Evolutionary conservation across 2,888 invertebrate genomes (phyloP), one percentile per base, ranked within the genome.

Genomic region (Aleiodes alternator): DNA sequence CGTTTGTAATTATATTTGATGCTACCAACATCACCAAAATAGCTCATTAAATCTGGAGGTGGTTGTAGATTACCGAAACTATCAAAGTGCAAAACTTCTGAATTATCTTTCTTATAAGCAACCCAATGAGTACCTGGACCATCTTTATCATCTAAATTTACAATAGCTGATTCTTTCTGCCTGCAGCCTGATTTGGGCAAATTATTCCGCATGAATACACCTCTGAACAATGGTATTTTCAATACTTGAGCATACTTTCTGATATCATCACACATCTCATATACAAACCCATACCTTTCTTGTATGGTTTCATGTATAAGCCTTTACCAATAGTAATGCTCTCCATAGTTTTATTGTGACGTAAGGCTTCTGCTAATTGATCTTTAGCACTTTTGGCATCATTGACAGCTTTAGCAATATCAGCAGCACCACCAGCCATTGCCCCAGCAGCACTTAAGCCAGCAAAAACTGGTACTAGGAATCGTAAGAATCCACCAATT

Each of bases 41-140:
- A 59, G 29, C 81, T 81, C 14, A 84, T 76, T 8, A 86, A 66
- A 82, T 87, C 85, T 59, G 61, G 38, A 0, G 86, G 85, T 1
- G 86, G 87, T 69, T 80, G 80, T 34, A 87, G 78, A 79, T 88
- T 84, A 9, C 88, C 87, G 77, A 86, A 89, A 69, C 85, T 86
- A 75, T 89, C 87, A 81, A 85, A 89, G 78, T 88, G 89, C 56
- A 82, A 78, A 23, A 84, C 80, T 16, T 82, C 69, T 70, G 82
- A 68, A 38, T 80, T 80, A 4, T 80, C 78, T 80, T 88, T 88
- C 51, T 75, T 80, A 77, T 87, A 89, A 51, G 85, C 85, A 77
- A 87, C 85, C 87, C 88, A 89, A 82, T 80, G 77, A 3, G 78
- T 73, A 0, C 80, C 80, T 0, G 55, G 48, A 2, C 68, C 68